These are phyloP conservation scores for Petrocephalus microphthalmus DNA, from an alignment of 2,113 vertebrate genomes.

Conservation along the genomic window DNA sequence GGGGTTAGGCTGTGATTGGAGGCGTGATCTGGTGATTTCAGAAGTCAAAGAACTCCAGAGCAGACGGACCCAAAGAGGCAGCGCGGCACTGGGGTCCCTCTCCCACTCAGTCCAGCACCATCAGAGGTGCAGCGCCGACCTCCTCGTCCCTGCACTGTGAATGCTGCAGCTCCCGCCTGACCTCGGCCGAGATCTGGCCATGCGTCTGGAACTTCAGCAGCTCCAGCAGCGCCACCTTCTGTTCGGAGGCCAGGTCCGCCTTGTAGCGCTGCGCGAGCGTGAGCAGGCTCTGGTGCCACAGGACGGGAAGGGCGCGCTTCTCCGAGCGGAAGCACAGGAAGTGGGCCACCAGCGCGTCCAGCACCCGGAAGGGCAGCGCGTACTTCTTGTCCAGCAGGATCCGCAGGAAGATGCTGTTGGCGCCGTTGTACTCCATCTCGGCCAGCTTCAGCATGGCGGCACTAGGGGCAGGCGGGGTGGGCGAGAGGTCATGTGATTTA, in stretches of 20 bases:
- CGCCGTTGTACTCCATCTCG: constrained; percentile 90
- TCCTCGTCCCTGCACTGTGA: constrained; percentile 76
- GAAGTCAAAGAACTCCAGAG: not conserved
- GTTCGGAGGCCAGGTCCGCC: constrained; percentile 83
- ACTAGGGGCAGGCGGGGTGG: constrained; percentile 43
- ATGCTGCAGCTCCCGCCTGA: constrained; percentile 80
- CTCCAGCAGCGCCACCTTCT: constrained; percentile 81
- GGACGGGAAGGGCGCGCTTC: constrained; percentile 76
- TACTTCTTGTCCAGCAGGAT: constrained; percentile 95
- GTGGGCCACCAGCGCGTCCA: constrained; percentile 91
- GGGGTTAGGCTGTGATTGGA: not conserved
- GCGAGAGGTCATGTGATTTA: not conserved
- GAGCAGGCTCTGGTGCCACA: constrained; percentile 95
- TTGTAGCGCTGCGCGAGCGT: constrained; percentile 90
- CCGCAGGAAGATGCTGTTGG: constrained; percentile 95
- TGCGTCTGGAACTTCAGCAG: constrained; percentile 84
- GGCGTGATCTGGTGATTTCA: not conserved
- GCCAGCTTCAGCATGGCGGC: constrained; percentile 93
- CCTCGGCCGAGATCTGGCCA: constrained; percentile 69
- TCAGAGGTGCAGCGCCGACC: constrained; percentile 45
- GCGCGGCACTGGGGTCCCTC: not conserved
- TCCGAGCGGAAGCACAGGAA: constrained; percentile 86
- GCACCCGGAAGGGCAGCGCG: constrained; percentile 91
- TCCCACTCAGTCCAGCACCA: constrained; percentile 58
- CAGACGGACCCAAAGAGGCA: not conserved